A percentile compares a stretch with the other conserved stretches of the same genome.
phyloP scores from a whole-genome alignment of 2,888 invertebrate species.

The Megaustenia siamemsis region DNA sequence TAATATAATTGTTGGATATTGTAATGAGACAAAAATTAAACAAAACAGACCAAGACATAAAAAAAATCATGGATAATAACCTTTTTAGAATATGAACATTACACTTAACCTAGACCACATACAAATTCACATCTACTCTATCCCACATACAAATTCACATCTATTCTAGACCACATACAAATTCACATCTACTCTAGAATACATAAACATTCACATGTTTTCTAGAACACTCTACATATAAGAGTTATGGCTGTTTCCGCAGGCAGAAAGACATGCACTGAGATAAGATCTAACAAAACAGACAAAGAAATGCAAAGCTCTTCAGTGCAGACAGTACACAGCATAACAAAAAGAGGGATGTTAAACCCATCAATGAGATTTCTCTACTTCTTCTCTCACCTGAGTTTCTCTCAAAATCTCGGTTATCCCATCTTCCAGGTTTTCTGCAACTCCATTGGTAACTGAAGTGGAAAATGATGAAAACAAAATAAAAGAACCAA shows the following conservation, averaged over 20 bases:
- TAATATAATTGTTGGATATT: too few species aligned
- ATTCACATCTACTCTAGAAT: too few species aligned
- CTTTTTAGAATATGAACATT: too few species aligned
- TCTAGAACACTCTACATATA: background rate
- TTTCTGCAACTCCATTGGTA: conserved; percentile 40
- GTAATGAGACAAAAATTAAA: too few species aligned
- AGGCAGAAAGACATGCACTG: background rate
- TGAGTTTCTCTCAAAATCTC: conserved; percentile 51
- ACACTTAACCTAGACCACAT: too few species aligned
- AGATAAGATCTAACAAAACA: background rate
- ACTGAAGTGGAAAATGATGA: conserved; percentile 34
- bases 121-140: too few species aligned
- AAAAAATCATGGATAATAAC: too few species aligned
- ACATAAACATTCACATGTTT: too few species aligned
- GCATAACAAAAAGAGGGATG: conserved; percentile 36
- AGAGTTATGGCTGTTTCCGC: too few species aligned
- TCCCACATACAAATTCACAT: too few species aligned
- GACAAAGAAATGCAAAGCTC: conserved; percentile 7
- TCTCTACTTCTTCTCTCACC: conserved; percentile 46
- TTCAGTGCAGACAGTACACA: background rate
- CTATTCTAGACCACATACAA: too few species aligned
- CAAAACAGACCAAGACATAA: too few species aligned
- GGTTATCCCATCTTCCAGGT: conserved; percentile 32
- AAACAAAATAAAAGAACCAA: background rate
- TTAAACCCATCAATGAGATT: conserved; percentile 18